These are phyloP conservation scores for Nipponia nippon DNA, from an alignment of 2,113 vertebrate genomes.

Conservation along the genomic window DNA sequence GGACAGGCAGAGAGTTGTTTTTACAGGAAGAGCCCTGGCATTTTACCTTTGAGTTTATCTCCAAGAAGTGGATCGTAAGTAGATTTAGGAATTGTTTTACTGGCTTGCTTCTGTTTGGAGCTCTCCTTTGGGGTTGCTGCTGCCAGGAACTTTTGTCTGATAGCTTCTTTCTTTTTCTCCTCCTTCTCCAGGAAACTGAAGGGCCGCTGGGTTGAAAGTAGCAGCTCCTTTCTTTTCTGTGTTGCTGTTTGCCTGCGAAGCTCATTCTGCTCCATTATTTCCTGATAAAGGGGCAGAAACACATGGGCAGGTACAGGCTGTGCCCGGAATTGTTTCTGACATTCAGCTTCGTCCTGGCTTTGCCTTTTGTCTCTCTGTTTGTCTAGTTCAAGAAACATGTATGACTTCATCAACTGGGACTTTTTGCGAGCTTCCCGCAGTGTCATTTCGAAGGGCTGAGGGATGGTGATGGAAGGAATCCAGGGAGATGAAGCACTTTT, in stretches of 20 bases:
- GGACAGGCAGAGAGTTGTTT: neutral
- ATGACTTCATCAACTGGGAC: slow-evolving; percentile 64
- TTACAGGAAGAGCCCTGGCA: neutral
- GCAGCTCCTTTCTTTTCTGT: slow-evolving; percentile 83
- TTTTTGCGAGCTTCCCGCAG: slow-evolving; percentile 68
- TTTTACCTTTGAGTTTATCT: slow-evolving; percentile 82
- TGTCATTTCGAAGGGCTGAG: slow-evolving; percentile 72
- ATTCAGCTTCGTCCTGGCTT: slow-evolving; percentile 82
- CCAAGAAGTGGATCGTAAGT: slow-evolving; percentile 69
- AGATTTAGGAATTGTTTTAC: slow-evolving; percentile 70
- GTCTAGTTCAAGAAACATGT: slow-evolving; percentile 64
- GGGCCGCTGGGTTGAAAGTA: slow-evolving; percentile 86
- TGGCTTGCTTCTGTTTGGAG: slow-evolving; percentile 52
- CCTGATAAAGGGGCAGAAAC: slow-evolving; percentile 78
- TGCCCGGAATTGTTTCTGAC: slow-evolving; percentile 87
- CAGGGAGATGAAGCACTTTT: slow-evolving; percentile 60
- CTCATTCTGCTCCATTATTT: slow-evolving; percentile 79
- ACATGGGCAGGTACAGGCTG: slow-evolving; percentile 83
- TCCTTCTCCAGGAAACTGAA: slow-evolving; percentile 88
- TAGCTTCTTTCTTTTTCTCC: slow-evolving; percentile 75
- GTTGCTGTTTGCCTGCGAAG: slow-evolving; percentile 74
- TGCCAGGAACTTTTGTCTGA: slow-evolving; percentile 55
- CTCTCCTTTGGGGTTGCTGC: slow-evolving; percentile 46
- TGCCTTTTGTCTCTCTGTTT: slow-evolving; percentile 68
- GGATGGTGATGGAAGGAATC: slow-evolving; percentile 70